A percentile compares a stretch with the other conserved stretches of the same genome.
Conservation (phyloP, 2,888 invertebrate species). For the Scaptomyza caliginosa region DNA sequence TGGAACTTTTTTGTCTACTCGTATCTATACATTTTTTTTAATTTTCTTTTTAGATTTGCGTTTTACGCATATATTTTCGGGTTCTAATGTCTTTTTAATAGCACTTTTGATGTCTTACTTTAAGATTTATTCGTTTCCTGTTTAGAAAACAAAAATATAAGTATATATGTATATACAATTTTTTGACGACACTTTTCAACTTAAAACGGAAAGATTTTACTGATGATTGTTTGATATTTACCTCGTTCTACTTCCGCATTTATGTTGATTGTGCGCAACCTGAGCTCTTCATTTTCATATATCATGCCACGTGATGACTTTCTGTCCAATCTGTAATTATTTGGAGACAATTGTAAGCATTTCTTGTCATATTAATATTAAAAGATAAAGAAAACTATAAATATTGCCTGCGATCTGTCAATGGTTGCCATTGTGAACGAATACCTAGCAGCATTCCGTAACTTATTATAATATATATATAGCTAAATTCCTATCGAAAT, state of each 20-base stretch:
- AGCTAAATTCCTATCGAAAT: slow-evolving; percentile 5
- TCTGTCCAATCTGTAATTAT: slow-evolving; percentile 89
- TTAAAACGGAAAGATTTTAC: background rate
- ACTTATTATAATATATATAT: slow-evolving; percentile 6
- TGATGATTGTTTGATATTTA: slow-evolving; percentile 75
- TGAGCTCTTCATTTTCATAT: slow-evolving; percentile 95
- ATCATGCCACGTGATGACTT: slow-evolving; percentile 96
- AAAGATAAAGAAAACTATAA: background rate
- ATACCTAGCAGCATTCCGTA: slow-evolving; percentile 58
- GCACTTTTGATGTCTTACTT: slow-evolving; percentile 45
- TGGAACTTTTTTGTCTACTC: slow-evolving; percentile 13
- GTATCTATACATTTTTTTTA: slow-evolving; percentile 26
- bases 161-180: background rate
- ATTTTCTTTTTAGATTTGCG: slow-evolving; percentile 17
- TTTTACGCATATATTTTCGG: slow-evolving; percentile 20
- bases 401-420: slow-evolving; percentile 67
- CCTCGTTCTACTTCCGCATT: slow-evolving; percentile 96
- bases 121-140: slow-evolving; percentile 50
- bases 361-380: background rate
- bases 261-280: slow-evolving; percentile 94
- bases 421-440: slow-evolving; percentile 70
- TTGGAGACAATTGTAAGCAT: background rate
- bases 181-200: background rate
- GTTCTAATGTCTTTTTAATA: slow-evolving; percentile 72
- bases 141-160: background rate